Conservation (phyloP, 2,888 invertebrate species). For the Eurois occulta region DNA sequence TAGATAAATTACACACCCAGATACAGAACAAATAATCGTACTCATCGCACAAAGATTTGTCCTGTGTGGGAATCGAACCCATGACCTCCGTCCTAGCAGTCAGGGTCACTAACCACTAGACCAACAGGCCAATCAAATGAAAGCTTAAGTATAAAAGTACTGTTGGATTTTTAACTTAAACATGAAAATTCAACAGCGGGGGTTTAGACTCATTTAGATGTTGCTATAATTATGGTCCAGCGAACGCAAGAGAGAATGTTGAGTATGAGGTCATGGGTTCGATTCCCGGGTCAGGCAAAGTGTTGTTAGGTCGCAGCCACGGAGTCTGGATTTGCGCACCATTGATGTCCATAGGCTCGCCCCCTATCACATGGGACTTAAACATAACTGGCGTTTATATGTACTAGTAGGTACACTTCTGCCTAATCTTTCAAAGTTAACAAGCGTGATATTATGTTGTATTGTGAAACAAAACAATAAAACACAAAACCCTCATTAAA, state of each 20-base stretch:
- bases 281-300: not conserved
- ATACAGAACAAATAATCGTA: too few species aligned
- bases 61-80: too few species aligned
- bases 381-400: not conserved
- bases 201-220: not conserved
- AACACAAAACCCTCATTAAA: constrained; percentile 6
- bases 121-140: too few species aligned
- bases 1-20: too few species aligned
- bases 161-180: not conserved
- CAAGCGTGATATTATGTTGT: not conserved
- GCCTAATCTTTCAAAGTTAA: fast-evolving
- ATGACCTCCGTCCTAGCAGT: too few species aligned
- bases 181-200: not conserved
- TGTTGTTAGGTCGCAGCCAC: not conserved
- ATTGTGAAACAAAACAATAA: not conserved
- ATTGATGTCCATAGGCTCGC: not conserved
- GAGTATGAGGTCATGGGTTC: not conserved
- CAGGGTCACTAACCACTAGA: too few species aligned
- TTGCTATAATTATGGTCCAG: not conserved
- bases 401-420: not conserved
- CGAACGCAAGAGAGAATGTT: not conserved
- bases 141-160: not conserved
- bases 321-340: not conserved
- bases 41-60: too few species aligned
- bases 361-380: not conserved